phyloP scores from a whole-genome alignment of 1,140 invertebrate genomes.

The Bombus pyrosoma region DNA sequence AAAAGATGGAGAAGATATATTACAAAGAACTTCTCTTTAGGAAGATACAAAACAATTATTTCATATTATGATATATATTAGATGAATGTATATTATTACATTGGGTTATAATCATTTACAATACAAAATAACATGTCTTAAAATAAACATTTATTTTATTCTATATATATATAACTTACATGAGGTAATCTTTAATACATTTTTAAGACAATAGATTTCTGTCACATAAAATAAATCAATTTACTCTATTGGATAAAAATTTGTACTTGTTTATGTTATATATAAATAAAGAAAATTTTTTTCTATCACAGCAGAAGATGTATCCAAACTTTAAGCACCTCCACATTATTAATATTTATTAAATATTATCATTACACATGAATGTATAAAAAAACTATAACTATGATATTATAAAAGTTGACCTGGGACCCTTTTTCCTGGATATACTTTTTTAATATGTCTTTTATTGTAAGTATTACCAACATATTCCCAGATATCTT shows the following conservation, averaged over 20 bases:
- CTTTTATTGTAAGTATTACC: conserved; percentile 21
- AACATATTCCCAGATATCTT: conserved; percentile 46
- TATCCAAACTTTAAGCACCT: not conserved
- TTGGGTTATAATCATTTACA: not conserved
- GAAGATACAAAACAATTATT: conserved; percentile 11
- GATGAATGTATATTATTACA: not conserved
- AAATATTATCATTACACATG: not conserved
- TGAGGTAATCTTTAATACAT: conserved; percentile 17
- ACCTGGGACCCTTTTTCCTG: conserved; percentile 34
- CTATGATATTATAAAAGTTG: not conserved
- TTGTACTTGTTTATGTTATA: not conserved
- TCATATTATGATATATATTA: conserved; percentile 9
- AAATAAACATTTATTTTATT: not conserved
- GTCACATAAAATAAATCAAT: not conserved
- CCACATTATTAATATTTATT: not conserved
- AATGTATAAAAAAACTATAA: conserved; percentile 6
- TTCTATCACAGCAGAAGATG: not conserved
- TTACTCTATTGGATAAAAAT: not conserved
- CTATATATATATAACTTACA: not conserved
- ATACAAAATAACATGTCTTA: not conserved
- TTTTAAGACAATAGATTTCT: not conserved
- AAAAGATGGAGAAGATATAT: not conserved
- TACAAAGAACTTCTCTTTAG: conserved; percentile 2
- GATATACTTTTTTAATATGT: conserved; percentile 49
- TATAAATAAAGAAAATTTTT: not conserved